These are phyloP conservation scores for Sardina pilchardus DNA, from an alignment of 2,113 vertebrate genomes.

Conservation along the genomic window DNA sequence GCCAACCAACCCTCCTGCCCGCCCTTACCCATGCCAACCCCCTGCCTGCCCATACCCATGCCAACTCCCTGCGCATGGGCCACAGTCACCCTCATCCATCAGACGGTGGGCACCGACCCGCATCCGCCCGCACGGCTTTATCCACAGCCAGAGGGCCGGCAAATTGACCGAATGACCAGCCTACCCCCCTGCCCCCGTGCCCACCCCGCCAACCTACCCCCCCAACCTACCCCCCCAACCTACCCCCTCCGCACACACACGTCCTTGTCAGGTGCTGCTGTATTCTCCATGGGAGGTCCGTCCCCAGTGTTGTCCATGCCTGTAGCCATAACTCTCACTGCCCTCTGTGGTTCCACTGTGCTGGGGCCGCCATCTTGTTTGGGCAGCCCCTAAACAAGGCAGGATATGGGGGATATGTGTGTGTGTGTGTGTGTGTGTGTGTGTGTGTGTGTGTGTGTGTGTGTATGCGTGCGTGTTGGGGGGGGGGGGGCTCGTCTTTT, in stretches of 20 bases:
- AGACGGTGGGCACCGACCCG: neutral
- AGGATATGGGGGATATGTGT: too few species aligned
- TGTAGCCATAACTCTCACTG: neutral
- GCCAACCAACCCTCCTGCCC: neutral
- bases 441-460: too few species aligned
- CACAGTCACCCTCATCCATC: slow-evolving; percentile 35
- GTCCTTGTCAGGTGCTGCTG: neutral
- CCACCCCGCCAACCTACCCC: neutral
- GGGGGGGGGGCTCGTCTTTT: neutral
- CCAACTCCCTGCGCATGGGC: neutral
- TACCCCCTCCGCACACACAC: slow-evolving; percentile 2
- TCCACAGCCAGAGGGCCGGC: slow-evolving; percentile 36
- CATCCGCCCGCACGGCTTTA: neutral
- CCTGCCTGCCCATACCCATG: too few species aligned
- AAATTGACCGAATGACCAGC: slow-evolving; percentile 35
- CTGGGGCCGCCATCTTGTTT: neutral
- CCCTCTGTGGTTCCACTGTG: neutral
- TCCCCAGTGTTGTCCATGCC: neutral
- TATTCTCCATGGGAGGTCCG: slow-evolving; percentile 17
- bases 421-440: too few species aligned
- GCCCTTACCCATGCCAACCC: neutral
- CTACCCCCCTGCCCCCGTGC: too few species aligned
- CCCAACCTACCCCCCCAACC: neutral
- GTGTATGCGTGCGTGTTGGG: too few species aligned
- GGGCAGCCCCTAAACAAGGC: too few species aligned